These are phyloP conservation scores for Pollenia griseotomentosa DNA, from an alignment of 2,888 invertebrate species.

Conservation along the genomic window DNA sequence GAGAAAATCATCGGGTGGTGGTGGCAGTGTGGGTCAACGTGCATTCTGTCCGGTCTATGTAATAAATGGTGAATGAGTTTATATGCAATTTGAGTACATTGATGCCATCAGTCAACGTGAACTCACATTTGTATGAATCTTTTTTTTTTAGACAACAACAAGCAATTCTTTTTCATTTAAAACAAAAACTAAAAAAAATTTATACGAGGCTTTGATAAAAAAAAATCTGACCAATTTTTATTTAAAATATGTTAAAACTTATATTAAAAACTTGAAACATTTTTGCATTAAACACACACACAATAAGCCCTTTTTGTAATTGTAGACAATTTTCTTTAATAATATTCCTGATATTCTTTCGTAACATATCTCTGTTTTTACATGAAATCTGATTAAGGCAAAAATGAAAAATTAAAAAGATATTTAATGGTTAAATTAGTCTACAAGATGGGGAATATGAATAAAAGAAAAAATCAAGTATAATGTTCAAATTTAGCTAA, in stretches of 20 bases:
- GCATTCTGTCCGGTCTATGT: slow-evolving; percentile 82
- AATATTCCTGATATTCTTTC: slow-evolving; percentile 19
- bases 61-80: slow-evolving; percentile 83
- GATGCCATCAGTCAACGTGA: slow-evolving; percentile 81
- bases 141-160: slow-evolving; percentile 37
- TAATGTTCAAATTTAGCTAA: slow-evolving; percentile 60
- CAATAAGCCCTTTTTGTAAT: slow-evolving; percentile 35
- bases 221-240: slow-evolving; percentile 72
- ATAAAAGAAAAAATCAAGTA: slow-evolving; percentile 11
- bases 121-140: slow-evolving; percentile 79
- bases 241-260: slow-evolving; percentile 3
- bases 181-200: slow-evolving; percentile 20
- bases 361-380: slow-evolving; percentile 45
- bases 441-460: not conserved
- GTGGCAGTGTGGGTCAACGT: slow-evolving; percentile 73
- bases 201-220: slow-evolving; percentile 33
- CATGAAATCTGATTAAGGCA: not conserved
- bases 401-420: not conserved
- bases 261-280: slow-evolving; percentile 23
- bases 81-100: slow-evolving; percentile 82
- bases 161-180: slow-evolving; percentile 47
- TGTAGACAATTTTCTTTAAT: slow-evolving; percentile 31
- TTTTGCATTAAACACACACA: slow-evolving; percentile 65
- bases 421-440: slow-evolving; percentile 44
- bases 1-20: slow-evolving; percentile 67